Conservation (phyloP, 2,888 invertebrate species). For the Catocala nupta region DNA sequence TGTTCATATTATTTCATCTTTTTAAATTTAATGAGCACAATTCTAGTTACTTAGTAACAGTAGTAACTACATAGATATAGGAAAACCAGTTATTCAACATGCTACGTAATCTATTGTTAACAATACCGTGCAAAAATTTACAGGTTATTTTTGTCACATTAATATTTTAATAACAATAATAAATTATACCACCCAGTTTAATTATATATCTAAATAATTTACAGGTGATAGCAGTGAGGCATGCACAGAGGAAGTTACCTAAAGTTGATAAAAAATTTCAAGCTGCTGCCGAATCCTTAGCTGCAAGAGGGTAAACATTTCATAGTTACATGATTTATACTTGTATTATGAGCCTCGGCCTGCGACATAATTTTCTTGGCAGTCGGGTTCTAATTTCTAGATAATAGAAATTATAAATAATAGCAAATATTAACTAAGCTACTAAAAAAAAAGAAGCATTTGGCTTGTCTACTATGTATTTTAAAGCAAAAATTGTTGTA, state of each 20-base stretch:
- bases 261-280: constrained; percentile 80
- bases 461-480: too few relatives aligned
- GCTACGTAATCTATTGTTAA: constrained; percentile 63
- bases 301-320: constrained; percentile 89
- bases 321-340: neutral
- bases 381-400: too few relatives aligned
- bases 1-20: neutral
- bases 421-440: too few relatives aligned
- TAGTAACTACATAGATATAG: too few relatives aligned
- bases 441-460: too few relatives aligned
- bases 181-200: too few relatives aligned
- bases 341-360: too few relatives aligned
- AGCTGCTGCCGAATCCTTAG: constrained; percentile 89
- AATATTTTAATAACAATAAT: constrained; percentile 5
- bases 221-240: constrained; percentile 67
- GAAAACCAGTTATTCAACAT: constrained; percentile 33
- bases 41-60: too few relatives aligned
- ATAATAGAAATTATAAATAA: too few relatives aligned
- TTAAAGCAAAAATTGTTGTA: too few relatives aligned
- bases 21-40: too few relatives aligned
- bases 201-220: constrained; percentile 21
- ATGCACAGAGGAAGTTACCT: constrained; percentile 71
- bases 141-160: constrained; percentile 66
- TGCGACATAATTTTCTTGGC: too few relatives aligned
- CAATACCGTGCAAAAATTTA: constrained; percentile 61